A percentile compares a stretch with the other conserved stretches of the same genome.
Evolutionary conservation across 2,113 vertebrate genomes (phyloP).

Genomic region (Bothrops jararaca): DNA sequence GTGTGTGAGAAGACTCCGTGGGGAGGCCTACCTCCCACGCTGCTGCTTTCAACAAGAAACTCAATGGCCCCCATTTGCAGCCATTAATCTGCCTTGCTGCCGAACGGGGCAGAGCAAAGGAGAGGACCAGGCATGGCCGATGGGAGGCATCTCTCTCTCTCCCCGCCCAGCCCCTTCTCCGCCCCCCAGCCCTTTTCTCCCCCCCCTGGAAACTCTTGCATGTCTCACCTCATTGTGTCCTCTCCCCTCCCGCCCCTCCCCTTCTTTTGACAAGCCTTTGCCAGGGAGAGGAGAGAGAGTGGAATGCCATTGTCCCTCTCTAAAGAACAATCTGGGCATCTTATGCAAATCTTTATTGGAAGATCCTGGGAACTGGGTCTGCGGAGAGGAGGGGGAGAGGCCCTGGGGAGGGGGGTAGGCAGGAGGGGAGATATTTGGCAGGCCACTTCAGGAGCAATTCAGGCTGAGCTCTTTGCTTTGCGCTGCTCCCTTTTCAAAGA

Average conservation of each 20-base stretch:
- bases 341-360: constrained; percentile 66
- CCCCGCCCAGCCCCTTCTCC: not conserved
- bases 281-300: constrained; percentile 33
- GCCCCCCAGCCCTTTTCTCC: not conserved
- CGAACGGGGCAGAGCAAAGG: not conserved
- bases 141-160: no score
- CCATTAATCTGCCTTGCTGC: not conserved
- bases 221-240: not conserved
- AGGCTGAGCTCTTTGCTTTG: not conserved
- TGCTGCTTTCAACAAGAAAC: not conserved
- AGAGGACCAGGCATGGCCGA: not conserved
- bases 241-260: not conserved
- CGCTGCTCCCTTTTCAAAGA: not conserved
- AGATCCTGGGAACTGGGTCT: constrained; percentile 65
- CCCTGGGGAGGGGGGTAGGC: not conserved
- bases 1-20: not conserved
- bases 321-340: constrained; percentile 54
- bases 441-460: not conserved
- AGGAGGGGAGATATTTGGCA: not conserved
- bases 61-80: not conserved
- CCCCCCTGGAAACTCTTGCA: not conserved
- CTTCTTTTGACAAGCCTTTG: constrained; percentile 47
- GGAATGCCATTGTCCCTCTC: constrained; percentile 56
- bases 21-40: not conserved
- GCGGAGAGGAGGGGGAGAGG: constrained; percentile 37